Evolutionary conservation across 2,113 vertebrate genomes (phyloP).

Genomic region (Oncorhynchus tshawytscha): DNA sequence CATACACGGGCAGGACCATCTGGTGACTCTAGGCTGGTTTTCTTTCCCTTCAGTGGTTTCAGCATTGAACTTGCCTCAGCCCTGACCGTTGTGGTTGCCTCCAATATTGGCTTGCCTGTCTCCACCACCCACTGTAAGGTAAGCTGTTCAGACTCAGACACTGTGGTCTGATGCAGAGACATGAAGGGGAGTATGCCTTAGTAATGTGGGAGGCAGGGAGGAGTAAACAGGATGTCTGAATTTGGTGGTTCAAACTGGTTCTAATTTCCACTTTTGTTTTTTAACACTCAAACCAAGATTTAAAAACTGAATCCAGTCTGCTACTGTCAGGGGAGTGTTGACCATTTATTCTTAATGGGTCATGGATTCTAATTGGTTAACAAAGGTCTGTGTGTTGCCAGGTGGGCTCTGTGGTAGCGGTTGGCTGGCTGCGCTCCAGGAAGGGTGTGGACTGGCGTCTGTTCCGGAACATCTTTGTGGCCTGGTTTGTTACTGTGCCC

Average conservation of each 20-base stretch:
- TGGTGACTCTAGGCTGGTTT: conserved; percentile 22
- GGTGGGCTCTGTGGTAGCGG: conserved; percentile 95
- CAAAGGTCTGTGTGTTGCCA: conserved; percentile 41
- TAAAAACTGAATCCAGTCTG: too few relatives aligned
- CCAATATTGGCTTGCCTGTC: conserved; percentile 93
- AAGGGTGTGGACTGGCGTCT: conserved; percentile 96
- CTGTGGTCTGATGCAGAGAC: conserved; percentile 32
- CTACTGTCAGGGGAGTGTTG: too few relatives aligned
- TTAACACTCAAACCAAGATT: too few relatives aligned
- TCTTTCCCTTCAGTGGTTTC: conserved; percentile 82
- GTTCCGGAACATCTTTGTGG: conserved; percentile 98
- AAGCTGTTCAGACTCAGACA: conserved; percentile 40
- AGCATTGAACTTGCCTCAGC: conserved; percentile 97
- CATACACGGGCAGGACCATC: neutral
- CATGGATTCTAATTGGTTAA: neutral
- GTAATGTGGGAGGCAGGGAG: conserved; percentile 1
- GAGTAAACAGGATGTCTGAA: neutral
- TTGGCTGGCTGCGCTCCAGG: conserved; percentile 93
- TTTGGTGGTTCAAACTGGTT: neutral
- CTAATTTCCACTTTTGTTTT: neutral
- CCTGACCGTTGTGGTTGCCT: conserved; percentile 91
- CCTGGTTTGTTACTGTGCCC: conserved; percentile 97
- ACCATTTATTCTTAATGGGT: too few relatives aligned
- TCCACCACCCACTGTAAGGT: conserved; percentile 99
- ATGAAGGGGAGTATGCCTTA: conserved; percentile 9